phyloP scores from a whole-genome alignment of 2,113 vertebrate genomes.

The Passer domesticus region DNA sequence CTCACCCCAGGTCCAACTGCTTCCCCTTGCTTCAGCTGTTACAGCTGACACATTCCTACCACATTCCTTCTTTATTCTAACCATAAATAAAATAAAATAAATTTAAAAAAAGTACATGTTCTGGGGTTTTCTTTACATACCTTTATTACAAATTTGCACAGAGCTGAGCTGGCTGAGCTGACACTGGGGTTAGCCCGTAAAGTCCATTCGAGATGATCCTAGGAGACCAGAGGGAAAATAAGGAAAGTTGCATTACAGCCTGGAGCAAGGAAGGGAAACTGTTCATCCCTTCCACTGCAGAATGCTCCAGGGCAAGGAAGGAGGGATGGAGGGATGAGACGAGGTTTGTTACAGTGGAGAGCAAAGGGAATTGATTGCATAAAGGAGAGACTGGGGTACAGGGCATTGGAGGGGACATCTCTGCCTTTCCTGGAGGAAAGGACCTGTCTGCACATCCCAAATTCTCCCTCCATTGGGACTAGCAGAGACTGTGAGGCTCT shows the following conservation, averaged over 20 bases:
- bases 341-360: background rate
- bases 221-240: background rate
- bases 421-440: background rate
- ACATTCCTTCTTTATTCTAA: background rate
- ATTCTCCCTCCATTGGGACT: background rate
- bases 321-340: background rate
- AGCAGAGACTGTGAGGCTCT: background rate
- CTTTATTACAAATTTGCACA: background rate
- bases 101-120: fast-evolving
- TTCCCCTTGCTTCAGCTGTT: background rate
- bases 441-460: background rate
- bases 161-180: background rate
- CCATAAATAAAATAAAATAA: no score
- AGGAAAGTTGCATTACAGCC: background rate
- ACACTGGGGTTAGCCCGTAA: background rate
- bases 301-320: background rate
- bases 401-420: background rate
- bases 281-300: background rate
- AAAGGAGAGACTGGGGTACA: background rate
- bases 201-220: background rate
- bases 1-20: background rate
- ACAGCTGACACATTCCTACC: background rate
- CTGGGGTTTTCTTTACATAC: background rate
- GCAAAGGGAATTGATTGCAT: background rate
- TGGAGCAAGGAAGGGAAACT: background rate